Evolutionary conservation across 2,113 vertebrate genomes (phyloP), one percentile per base, ranked within the genome.

Genomic region (Cyprinodon tularosa): DNA sequence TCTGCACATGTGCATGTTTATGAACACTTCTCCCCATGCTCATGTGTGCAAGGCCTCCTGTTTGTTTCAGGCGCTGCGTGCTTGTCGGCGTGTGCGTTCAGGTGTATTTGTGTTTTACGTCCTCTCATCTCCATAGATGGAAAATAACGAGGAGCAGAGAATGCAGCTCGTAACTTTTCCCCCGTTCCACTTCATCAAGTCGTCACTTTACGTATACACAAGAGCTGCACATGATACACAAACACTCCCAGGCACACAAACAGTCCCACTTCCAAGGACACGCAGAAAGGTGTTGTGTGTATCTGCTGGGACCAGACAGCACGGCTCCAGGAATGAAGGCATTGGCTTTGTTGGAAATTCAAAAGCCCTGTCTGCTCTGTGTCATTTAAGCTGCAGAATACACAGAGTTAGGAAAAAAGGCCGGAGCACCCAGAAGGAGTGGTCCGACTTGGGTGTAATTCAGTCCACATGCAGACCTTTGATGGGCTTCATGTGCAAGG

Each of bases 161-260:
- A 82, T 38, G 62, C 66, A 38, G 84, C 77, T 74, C 74, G 62
- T 80, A 76, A 87, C 85, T 68, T 76, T 72, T 87, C 86, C 9
- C 42, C 73, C 65, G 72, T 74, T 85, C 84, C 79, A 81, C 84
- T 86, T 84, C 40, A 64, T 86, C 76, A 83, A 77, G 69, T 72
- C 63, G 59, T 80, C 82, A 60, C 76, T 77, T 73, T 71, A 76
- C 78, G 67, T 79, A 78, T 67, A 88, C 84, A 90, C 15, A 65
- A 67, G 50, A 42, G 77, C 45, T 77, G 73, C 29, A 64, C 5
- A 42, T 29, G 62, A 74, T 90, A 86, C 88, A 90, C 85, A 89
- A 88, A 91, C 90, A 88, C 86, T 87, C 84, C 0, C 0, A 22
- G 22, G 69, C 84, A 78, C 74, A 85, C 82, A 87, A 86, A 91